Evolutionary conservation across 2,113 vertebrate species (phyloP).

Genomic region (Platysteira castanea): DNA sequence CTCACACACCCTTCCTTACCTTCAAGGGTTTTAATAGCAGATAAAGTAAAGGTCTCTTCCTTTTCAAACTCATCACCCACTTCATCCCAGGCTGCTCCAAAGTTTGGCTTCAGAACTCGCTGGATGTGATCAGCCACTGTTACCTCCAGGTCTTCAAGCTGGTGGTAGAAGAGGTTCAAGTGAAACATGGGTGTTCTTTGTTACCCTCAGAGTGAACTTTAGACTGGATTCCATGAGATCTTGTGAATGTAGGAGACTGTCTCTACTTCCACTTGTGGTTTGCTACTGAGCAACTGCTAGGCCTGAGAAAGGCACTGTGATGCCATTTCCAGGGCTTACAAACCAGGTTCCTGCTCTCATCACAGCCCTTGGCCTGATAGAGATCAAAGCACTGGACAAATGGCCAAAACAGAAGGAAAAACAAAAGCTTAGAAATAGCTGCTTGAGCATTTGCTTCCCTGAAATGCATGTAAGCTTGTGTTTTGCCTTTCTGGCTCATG

Average conservation of each 20-base stretch:
- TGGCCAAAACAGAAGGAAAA: background rate
- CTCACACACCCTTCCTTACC: constrained; percentile 61
- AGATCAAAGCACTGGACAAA: background rate
- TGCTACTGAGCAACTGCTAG: background rate
- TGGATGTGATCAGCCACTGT: constrained; percentile 82
- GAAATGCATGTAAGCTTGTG: background rate
- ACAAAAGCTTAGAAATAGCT: background rate
- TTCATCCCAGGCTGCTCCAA: constrained; percentile 82
- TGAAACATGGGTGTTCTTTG: background rate
- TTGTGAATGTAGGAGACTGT: background rate
- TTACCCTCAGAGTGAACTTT: background rate
- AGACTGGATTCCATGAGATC: background rate
- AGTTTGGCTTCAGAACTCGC: constrained; percentile 81
- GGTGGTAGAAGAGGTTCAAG: background rate
- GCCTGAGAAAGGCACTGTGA: background rate
- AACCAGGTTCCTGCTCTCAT: background rate
- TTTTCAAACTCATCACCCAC: constrained; percentile 81
- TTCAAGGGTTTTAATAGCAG: constrained; percentile 79
- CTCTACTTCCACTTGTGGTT: background rate
- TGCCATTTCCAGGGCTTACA: background rate
- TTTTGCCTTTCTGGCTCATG: background rate
- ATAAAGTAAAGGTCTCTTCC: constrained; percentile 82
- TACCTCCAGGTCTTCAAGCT: constrained; percentile 82
- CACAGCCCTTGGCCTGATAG: background rate
- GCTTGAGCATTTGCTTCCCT: background rate